Conservation (phyloP, 2,797 vertebrate species). For the Sebastiscus albofasciatus region DNA sequence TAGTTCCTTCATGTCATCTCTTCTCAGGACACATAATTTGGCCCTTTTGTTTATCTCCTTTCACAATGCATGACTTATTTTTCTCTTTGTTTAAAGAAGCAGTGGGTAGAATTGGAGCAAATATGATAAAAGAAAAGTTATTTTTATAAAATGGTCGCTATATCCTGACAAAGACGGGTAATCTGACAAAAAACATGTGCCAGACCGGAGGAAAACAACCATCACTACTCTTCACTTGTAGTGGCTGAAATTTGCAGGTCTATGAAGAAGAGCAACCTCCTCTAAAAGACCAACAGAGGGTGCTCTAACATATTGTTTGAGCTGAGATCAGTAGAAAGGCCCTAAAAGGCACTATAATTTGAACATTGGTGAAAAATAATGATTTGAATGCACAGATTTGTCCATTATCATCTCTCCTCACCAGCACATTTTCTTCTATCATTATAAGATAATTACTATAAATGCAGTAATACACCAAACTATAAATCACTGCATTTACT, state of each 20-base stretch:
- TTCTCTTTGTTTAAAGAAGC: no score
- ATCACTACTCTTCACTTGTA: neutral
- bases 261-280: neutral
- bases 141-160: no score
- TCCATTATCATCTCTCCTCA: neutral
- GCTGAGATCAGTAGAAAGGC: neutral
- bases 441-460: conserved; percentile 1
- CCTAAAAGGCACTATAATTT: neutral
- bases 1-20: neutral
- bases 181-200: no score
- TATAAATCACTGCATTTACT: conserved; percentile 3
- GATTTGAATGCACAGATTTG: neutral
- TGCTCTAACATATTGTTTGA: conserved; percentile 41
- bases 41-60: neutral
- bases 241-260: neutral
- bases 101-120: no score
- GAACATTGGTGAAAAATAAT: neutral
- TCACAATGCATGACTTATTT: neutral
- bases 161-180: no score
- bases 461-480: neutral
- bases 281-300: conserved; percentile 57
- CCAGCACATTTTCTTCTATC: neutral
- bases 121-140: no score
- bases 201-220: no score
- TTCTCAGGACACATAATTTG: neutral